These are phyloP conservation scores for Dastarcus helophoroides DNA, from an alignment of 2,888 invertebrate genomes.

Conservation along the genomic window DNA sequence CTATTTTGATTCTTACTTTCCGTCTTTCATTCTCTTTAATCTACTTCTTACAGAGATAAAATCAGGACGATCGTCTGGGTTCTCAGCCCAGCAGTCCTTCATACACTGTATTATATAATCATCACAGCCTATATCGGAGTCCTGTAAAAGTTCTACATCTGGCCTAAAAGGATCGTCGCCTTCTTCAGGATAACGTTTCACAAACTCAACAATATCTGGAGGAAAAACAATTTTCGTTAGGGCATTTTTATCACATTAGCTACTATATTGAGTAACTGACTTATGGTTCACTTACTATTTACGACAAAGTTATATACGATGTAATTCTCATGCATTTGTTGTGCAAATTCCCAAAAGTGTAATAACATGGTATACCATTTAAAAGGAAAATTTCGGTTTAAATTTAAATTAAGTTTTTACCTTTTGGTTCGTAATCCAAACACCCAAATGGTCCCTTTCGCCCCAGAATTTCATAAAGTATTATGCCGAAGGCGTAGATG, in stretches of 20 bases:
- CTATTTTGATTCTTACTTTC: slow-evolving; percentile 51
- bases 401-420: too few species aligned
- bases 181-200: slow-evolving; percentile 56
- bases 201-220: slow-evolving; percentile 74
- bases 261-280: too few species aligned
- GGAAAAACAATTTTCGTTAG: too few species aligned
- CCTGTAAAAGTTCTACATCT: slow-evolving; percentile 58
- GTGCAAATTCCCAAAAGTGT: too few species aligned
- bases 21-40: slow-evolving; percentile 82
- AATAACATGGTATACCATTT: too few species aligned
- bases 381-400: too few species aligned
- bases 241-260: too few species aligned
- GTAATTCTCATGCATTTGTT: too few species aligned
- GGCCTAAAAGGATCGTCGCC: slow-evolving; percentile 70
- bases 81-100: slow-evolving; percentile 83
- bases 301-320: too few species aligned
- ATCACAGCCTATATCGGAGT: slow-evolving; percentile 60
- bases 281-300: too few species aligned
- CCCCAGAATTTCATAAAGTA: slow-evolving; percentile 87
- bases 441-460: slow-evolving; percentile 79
- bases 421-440: slow-evolving; percentile 70
- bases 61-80: slow-evolving; percentile 73
- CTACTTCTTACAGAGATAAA: slow-evolving; percentile 66
- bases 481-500: slow-evolving; percentile 93
- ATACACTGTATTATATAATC: slow-evolving; percentile 75